A percentile compares a stretch with the other conserved stretches of the same genome.
These are phyloP conservation scores for Nesoenas mayeri DNA, from an alignment of 2,113 vertebrate genomes.

Conservation along the genomic window DNA sequence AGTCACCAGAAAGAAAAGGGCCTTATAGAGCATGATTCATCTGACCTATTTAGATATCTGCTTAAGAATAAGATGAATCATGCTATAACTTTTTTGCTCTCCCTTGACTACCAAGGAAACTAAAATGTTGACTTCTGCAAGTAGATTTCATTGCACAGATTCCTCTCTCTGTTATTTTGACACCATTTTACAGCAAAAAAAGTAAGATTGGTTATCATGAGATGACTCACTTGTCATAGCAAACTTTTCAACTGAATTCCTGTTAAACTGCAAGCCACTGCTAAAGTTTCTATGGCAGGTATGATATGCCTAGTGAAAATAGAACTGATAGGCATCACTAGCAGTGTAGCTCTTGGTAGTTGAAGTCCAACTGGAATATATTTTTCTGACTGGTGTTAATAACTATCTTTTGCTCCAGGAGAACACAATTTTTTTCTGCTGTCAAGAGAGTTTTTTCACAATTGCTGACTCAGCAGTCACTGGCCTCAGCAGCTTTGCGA, in stretches of 20 bases:
- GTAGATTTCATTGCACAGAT: not conserved
- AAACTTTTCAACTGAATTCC: not conserved
- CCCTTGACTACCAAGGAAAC: not conserved
- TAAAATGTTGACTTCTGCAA: constrained; percentile 12
- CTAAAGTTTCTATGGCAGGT: not conserved
- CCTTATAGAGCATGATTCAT: constrained; percentile 36
- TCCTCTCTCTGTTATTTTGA: not conserved
- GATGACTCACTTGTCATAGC: not conserved
- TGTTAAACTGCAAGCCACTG: not conserved
- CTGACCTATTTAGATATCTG: constrained; percentile 50
- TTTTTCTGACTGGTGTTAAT: not conserved
- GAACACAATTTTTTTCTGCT: not conserved
- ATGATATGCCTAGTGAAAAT: not conserved
- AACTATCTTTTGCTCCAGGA: not conserved
- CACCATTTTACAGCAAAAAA: not conserved
- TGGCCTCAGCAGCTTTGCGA: not conserved
- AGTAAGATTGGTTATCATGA: not conserved
- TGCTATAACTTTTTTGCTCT: not conserved
- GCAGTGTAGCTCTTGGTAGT: not conserved
- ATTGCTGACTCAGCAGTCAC: not conserved
- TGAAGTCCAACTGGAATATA: not conserved
- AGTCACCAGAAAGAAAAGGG: constrained; percentile 21
- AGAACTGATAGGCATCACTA: not conserved
- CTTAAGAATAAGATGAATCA: constrained; percentile 51
- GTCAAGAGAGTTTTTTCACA: not conserved